phyloP scores from a whole-genome alignment of 1,140 invertebrate genomes.

The Drosophila prosaltans region DNA sequence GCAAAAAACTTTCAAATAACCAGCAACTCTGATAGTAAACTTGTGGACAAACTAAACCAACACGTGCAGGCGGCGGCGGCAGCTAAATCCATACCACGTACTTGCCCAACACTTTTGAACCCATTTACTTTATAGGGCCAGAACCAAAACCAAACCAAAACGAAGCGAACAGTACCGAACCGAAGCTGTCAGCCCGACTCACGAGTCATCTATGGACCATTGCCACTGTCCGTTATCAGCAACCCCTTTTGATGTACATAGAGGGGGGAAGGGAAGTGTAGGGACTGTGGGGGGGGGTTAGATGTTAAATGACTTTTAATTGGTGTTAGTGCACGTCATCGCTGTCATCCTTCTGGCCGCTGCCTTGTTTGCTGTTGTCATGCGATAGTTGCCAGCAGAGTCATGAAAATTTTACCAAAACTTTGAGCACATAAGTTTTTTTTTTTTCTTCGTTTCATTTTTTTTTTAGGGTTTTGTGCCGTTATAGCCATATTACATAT shows the following conservation, averaged over 20 bases:
- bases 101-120: conserved; percentile 70
- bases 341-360: conserved; percentile 45
- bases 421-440: conserved; percentile 67
- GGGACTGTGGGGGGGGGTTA: not conserved
- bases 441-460: conserved; percentile 37
- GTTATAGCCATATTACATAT: conserved; percentile 44
- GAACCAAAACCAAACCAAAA: conserved; percentile 28
- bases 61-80: conserved; percentile 21
- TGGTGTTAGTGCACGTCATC: conserved; percentile 64
- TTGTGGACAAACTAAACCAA: conserved; percentile 33
- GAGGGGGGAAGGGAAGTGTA: not conserved
- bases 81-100: conserved; percentile 51
- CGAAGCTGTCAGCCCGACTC: not conserved
- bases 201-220: not conserved
- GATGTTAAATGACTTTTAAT: conserved; percentile 80
- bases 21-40: conserved; percentile 56
- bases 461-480: conserved; percentile 24
- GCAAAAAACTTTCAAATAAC: conserved; percentile 42
- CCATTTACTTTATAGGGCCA: conserved; percentile 58
- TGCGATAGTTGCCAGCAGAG: conserved; percentile 57
- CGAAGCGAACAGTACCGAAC: not conserved
- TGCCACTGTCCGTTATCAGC: not conserved
- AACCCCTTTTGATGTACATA: not conserved
- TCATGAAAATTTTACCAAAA: conserved; percentile 58
- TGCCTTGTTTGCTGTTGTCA: conserved; percentile 40